These are phyloP conservation scores for Thaumatotibia leucotreta DNA, from an alignment of 1,140 invertebrate species.

Conservation along the genomic window DNA sequence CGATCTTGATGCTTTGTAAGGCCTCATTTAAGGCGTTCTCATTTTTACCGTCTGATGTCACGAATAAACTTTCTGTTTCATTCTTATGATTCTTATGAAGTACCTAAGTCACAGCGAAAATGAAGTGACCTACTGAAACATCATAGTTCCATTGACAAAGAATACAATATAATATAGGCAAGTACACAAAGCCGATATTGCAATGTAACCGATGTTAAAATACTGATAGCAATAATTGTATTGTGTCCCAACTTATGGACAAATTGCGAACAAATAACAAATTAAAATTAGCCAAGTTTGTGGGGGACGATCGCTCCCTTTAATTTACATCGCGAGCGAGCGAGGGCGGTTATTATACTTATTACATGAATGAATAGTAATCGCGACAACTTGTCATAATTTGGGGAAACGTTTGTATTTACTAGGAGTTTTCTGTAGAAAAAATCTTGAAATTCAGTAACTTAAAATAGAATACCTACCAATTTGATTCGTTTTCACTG, in stretches of 20 bases:
- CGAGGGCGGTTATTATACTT: neutral
- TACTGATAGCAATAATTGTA: neutral
- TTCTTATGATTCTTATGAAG: no score
- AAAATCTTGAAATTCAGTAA: neutral
- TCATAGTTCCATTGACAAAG: no score
- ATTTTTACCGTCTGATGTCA: no score
- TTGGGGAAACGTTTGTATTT: neutral
- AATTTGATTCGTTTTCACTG: no score
- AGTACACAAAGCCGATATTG: no score
- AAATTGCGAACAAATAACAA: conserved; percentile 42
- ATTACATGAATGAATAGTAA: neutral
- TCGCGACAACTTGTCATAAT: neutral
- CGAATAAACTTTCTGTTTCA: no score
- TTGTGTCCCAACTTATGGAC: neutral
- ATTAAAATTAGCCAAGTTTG: conserved; percentile 57
- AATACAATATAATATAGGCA: no score
- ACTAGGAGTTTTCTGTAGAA: neutral
- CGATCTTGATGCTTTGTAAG: no score
- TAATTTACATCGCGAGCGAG: conserved; percentile 55
- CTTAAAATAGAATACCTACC: no score
- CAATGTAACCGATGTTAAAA: neutral
- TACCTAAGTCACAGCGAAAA: no score
- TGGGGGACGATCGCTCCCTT: conserved; percentile 44
- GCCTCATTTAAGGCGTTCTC: no score
- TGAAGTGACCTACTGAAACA: no score